Evolutionary conservation across 2,113 vertebrate genomes (phyloP).

Genomic region (Formicarius rufipectus): DNA sequence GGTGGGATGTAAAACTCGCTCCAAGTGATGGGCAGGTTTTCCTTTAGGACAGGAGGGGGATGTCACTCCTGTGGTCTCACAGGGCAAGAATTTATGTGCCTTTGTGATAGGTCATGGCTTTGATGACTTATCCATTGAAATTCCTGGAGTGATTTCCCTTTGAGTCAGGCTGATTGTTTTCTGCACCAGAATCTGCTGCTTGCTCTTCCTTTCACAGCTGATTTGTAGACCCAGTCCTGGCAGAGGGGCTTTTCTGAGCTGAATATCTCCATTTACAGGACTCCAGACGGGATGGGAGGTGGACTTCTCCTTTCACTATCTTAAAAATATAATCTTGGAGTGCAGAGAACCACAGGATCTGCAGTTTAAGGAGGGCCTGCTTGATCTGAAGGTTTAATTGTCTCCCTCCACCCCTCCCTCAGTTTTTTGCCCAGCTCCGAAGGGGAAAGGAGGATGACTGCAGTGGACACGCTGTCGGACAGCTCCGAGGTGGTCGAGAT

Average conservation of each 20-base stretch:
- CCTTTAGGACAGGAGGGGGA: background rate
- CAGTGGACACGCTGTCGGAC: slow-evolving; percentile 77
- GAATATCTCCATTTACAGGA: background rate
- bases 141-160: slow-evolving; percentile 24
- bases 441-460: slow-evolving; percentile 82
- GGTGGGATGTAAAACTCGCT: background rate
- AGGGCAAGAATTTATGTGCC: background rate
- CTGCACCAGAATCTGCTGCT: background rate
- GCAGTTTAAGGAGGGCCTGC: background rate
- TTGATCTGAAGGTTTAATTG: background rate
- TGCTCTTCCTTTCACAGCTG: background rate
- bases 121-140: background rate
- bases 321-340: background rate
- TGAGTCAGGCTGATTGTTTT: slow-evolving; percentile 3
- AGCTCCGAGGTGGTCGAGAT: slow-evolving; percentile 81
- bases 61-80: background rate
- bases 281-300: background rate
- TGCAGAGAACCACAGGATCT: background rate
- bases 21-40: background rate
- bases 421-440: slow-evolving; percentile 72
- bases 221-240: background rate
- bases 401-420: background rate
- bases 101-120: background rate
- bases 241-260: background rate
- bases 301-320: background rate